Evolutionary conservation across 2,113 vertebrate species (phyloP), one percentile per base, ranked within the genome.

Genomic region (Saimiri boliviensis): DNA sequence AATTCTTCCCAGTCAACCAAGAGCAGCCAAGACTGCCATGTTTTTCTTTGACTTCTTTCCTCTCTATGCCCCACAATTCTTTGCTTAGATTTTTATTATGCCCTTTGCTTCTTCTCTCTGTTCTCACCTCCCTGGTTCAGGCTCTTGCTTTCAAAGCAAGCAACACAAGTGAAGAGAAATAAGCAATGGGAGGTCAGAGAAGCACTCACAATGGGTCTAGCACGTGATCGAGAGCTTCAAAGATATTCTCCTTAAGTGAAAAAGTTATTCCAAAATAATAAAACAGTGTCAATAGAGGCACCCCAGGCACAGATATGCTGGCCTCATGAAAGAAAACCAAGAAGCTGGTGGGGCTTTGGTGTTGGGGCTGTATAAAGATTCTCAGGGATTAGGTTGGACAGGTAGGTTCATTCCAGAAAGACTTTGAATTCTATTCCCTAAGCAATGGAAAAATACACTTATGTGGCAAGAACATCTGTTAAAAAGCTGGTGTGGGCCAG

Each of bases 341-440:
- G 42, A 71, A 73, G 21, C 45, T 21, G 30, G 83, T 21, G 10
- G 17, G 30, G 3, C 2, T 85, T 54, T 63, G 17, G 7, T 58
- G 16, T n/a, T 83, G 81, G 40, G n/a, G 54, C 13, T 35, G 20
- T 37, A n/a, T 30, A 58, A 63, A 90, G 85, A 56, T 84, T 60
- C 71, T 84, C 66, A 86, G 76, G 2, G 14, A 84, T 79, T 84
- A 63, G 16, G 4, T 49, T 96, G n/a, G 71, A n/a, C 45, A 56
- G 27, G 12, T 54, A 71, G 76, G 13, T 58, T 88, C 63, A 85
- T 93, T 86, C 63, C 35, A 91, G 49, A 40, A 92, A 77, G 56
- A 82, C 35, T 73, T 14, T 89, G 76, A 90, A 73, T 92, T 97
- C 93, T 21, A 85, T 49, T 94, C 20, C 74, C 66, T 79, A 88